These are phyloP conservation scores for Dendroctonus valens DNA, from an alignment of 1,140 invertebrate species.

Conservation along the genomic window DNA sequence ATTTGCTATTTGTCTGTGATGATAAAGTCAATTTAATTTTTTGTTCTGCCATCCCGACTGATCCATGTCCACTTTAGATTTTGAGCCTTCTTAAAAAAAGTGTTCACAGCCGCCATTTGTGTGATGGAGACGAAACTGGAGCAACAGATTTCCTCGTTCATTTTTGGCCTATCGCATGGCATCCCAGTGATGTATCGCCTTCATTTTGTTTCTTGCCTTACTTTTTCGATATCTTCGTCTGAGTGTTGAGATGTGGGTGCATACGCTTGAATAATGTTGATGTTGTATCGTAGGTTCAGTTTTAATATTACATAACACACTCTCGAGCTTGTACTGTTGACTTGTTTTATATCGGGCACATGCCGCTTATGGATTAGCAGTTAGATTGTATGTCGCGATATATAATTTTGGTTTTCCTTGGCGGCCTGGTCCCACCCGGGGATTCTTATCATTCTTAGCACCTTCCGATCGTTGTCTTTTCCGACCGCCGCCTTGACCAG, in stretches of 20 bases:
- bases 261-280: constrained; percentile 39
- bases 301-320: constrained; percentile 24
- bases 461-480: constrained; percentile 1
- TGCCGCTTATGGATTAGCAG: no score
- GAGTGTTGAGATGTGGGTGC: constrained; percentile 36
- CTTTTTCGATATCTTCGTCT: constrained; percentile 39
- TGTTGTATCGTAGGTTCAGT: constrained; percentile 33
- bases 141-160: no score
- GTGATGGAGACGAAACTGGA: no score
- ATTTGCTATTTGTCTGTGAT: no score
- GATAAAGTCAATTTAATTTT: no score
- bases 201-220: no score
- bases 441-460: constrained; percentile 12
- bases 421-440: constrained; percentile 1
- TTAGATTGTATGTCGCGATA: constrained; percentile 1
- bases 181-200: constrained; percentile 37
- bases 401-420: not conserved
- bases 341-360: not conserved
- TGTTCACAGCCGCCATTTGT: no score
- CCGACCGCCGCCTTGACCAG: not conserved
- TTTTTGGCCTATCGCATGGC: constrained; percentile 17
- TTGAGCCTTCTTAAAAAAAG: no score
- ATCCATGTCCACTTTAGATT: no score
- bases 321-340: not conserved
- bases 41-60: no score